Evolutionary conservation across 2,888 invertebrate species (phyloP), one percentile per base, ranked within the genome.

Genomic region (Parapristionchus giblindavisi): DNA sequence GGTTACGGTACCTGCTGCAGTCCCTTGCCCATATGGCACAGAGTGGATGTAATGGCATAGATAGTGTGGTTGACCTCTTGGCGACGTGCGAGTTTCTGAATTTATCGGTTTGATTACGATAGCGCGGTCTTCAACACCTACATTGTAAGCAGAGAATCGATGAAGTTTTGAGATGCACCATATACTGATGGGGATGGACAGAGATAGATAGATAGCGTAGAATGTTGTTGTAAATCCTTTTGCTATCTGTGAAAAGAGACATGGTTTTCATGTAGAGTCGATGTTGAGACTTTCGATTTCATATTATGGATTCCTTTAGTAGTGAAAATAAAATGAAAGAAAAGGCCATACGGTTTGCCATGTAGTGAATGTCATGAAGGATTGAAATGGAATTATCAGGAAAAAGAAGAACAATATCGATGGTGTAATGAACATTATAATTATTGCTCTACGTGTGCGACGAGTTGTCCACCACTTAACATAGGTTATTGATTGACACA

Each of bases 21-120:
- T 11, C 51, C 51, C 27, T 68, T 68, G n/a, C 34, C 34, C 1
- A n/a, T 52, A 24, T 68, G 68, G 52, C 68, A 68, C 27, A 52
- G 32, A 14, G 68, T 43, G n/a, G 52, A 52, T 11, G 52, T 6
- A 24, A 68, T 68, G n/a, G 68, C 52, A 36, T 68, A 68, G 24
- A 68, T n/a, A 0, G 68, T 68, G 51, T 68, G 51, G 34, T 52
- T 68, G 34, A 68, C 34, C 36, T 68, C 34, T 36, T 68, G 68
- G 27, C 36, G 68, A 1, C 68, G 68, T 3, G 52, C 52, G 32
- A 34, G 32, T 14, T 52, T 51, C 68, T 68, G 17, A 6, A 68
- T n/a, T 52, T 29, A 36, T 29, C 14, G 34, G 8, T 11, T 8
- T 58, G 54, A n/a, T 29, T 29, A 8, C 6, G 34, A 14, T 58